Evolutionary conservation across 2,888 invertebrate species (phyloP), one percentile per base, ranked within the genome.

Genomic region (Baccha elongata): DNA sequence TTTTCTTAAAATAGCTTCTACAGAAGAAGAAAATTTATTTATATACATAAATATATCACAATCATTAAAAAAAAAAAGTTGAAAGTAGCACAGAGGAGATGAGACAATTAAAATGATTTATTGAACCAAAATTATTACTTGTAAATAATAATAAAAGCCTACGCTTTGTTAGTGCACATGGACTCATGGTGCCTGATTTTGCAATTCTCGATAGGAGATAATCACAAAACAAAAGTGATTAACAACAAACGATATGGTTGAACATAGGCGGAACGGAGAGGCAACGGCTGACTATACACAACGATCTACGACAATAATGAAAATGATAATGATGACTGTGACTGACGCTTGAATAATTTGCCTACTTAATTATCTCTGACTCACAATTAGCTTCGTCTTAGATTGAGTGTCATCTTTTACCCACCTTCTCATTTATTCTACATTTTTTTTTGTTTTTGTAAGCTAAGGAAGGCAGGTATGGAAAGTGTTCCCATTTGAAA

Each of bases 321-420:
- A 15, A 35, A 53, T 32, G 53, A 52, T 15, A 19, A 58, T 26
- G 19, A 69, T 71, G 50, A 44, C 53, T 50, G 23, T 71, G 69
- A 67, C 60, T 75, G 75, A 81, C 75, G 71, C 65, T 65, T 81
- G 75, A 81, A 81, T 65, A 75, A 81, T 75, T 81, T 71, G 65
- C 65, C 65, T 81, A 81, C 75, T 81, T 75, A 67, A 75, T 81
- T 75, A 75, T 75, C 58, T 58, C 37, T 75, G 71, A 81, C 65
- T 81, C 81, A 81, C 60, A 67, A 71, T 46, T 52, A 64, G 58
- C 52, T 44, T 44, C 44, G 44, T 13, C 29, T 37, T 19, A 35
- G 23, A 17, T 13, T 37, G 11, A 21, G 5, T 37, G 21, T 10
- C 17, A 8, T 21, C 48, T 13, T 17, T 15, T 40, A 13, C 26